A percentile compares a stretch with the other conserved stretches of the same genome.
Evolutionary conservation across 2,888 invertebrate genomes (phyloP).

Genomic region (Harpalus rufipes): DNA sequence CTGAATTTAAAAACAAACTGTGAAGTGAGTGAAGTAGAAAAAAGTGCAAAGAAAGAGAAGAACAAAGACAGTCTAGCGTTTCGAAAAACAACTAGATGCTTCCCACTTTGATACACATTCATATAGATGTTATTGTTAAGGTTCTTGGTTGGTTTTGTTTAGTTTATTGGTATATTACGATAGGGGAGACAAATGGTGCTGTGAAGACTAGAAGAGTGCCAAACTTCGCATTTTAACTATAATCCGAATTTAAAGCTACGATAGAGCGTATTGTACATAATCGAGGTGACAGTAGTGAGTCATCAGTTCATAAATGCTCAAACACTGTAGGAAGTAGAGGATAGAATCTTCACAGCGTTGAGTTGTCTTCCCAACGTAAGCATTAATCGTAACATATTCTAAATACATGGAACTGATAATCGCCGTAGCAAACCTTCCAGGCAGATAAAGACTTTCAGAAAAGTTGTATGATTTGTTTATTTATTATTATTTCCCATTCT

Average conservation of each 20-base stretch:
- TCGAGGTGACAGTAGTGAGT: constrained; percentile 14
- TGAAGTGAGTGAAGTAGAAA: constrained; percentile 35
- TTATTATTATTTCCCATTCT: background rate
- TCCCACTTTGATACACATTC: constrained; percentile 71
- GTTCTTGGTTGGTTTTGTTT: constrained; percentile 48
- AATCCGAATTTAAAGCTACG: constrained; percentile 52
- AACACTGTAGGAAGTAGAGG: constrained; percentile 16
- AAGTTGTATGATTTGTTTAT: background rate
- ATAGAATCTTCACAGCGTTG: constrained; percentile 35
- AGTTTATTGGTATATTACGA: constrained; percentile 59
- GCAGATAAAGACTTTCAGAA: constrained; percentile 15
- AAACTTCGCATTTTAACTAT: constrained; percentile 6
- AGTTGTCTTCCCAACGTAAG: constrained; percentile 56
- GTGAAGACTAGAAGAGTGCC: constrained; percentile 50
- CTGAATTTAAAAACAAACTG: constrained; percentile 54
- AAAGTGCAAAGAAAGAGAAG: constrained; percentile 68
- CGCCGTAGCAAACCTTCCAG: constrained; percentile 22
- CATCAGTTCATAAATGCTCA: constrained; percentile 39
- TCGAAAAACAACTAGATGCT: constrained; percentile 70
- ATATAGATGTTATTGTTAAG: constrained; percentile 56
- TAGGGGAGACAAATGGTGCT: constrained; percentile 58
- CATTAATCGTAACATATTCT: constrained; percentile 65
- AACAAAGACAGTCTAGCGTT: constrained; percentile 69
- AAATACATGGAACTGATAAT: constrained; percentile 66
- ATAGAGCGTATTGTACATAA: constrained; percentile 18